These are phyloP conservation scores for Lacanobia wlatinum DNA, from an alignment of 2,888 invertebrate genomes.

Conservation along the genomic window DNA sequence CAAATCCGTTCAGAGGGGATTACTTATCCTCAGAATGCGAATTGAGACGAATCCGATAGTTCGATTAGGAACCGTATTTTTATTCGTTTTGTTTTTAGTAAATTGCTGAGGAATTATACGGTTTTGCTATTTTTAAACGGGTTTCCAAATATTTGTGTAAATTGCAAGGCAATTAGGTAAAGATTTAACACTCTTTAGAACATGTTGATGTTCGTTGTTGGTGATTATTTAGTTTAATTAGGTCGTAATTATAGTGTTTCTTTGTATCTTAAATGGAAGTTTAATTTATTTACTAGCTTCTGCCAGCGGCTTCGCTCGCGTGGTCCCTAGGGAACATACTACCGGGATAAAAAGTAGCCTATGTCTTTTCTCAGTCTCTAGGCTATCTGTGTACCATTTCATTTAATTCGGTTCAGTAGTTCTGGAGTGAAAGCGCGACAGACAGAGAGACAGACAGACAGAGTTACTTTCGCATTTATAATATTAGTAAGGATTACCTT, in stretches of 20 bases:
- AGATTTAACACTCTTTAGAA: conserved; percentile 15
- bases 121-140: conserved; percentile 11
- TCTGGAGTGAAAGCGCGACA: too few relatives aligned
- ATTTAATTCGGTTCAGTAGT: too few relatives aligned
- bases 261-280: not conserved
- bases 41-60: conserved; percentile 56
- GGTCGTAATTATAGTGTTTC: not conserved
- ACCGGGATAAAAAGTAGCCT: too few relatives aligned
- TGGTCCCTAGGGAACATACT: too few relatives aligned
- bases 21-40: conserved; percentile 52
- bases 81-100: conserved; percentile 41
- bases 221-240: conserved; percentile 5
- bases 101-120: conserved; percentile 28
- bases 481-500: too few relatives aligned
- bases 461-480: too few relatives aligned
- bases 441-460: too few relatives aligned
- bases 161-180: not conserved
- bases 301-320: too few relatives aligned
- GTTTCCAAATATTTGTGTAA: not conserved
- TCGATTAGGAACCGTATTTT: conserved; percentile 53
- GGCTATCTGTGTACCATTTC: too few relatives aligned
- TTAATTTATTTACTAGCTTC: too few relatives aligned
- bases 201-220: not conserved
- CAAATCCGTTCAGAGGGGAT: conserved; percentile 60
- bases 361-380: too few relatives aligned